phyloP scores from a whole-genome alignment of 2,888 invertebrate genomes.

The Druceiella hillmani region DNA sequence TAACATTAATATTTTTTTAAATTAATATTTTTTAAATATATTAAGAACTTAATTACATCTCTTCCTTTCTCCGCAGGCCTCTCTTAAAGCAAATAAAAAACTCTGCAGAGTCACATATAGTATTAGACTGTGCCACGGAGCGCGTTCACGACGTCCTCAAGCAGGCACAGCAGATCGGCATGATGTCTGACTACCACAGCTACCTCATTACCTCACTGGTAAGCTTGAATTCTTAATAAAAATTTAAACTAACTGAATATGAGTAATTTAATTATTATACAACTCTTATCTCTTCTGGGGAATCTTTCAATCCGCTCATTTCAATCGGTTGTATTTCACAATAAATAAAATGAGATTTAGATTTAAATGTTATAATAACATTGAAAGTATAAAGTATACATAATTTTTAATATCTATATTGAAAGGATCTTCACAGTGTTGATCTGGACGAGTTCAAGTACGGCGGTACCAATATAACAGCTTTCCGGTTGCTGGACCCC shows the following conservation, averaged over 20 bases:
- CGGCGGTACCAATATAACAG: constrained; percentile 93
- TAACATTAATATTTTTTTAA: too few species aligned
- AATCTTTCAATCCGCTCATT: too few species aligned
- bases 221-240: constrained; percentile 33
- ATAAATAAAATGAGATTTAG: too few species aligned
- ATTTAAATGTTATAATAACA: too few species aligned
- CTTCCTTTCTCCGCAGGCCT: constrained; percentile 57
- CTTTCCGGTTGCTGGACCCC: constrained; percentile 84
- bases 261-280: neutral
- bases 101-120: constrained; percentile 86
- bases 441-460: constrained; percentile 92
- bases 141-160: constrained; percentile 81
- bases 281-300: too few species aligned
- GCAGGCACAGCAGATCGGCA: constrained; percentile 93
- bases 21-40: too few species aligned
- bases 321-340: too few species aligned
- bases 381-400: too few species aligned
- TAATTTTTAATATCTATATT: too few species aligned
- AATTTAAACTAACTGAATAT: constrained; percentile 2
- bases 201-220: constrained; percentile 90
- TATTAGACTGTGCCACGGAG: constrained; percentile 83
- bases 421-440: constrained; percentile 84
- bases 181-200: constrained; percentile 95
- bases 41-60: too few species aligned
- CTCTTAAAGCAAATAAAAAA: constrained; percentile 88